phyloP scores from a whole-genome alignment of 30 jellyfish, hydroid and myxozoan species.

The Pelagia noctiluca region DNA sequence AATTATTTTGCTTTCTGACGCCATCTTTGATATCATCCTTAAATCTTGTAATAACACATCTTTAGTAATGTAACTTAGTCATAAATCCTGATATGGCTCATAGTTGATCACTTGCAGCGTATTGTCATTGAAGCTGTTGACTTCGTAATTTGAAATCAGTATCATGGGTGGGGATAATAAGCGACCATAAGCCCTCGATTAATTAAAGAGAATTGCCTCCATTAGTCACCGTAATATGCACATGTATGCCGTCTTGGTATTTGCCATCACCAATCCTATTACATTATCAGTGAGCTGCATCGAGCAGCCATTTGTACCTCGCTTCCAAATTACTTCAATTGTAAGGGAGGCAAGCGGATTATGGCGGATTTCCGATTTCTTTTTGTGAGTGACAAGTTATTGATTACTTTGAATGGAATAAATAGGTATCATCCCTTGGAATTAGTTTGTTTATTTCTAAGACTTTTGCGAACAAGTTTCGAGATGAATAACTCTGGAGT shows the following conservation, averaged over 20 bases:
- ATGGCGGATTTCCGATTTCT: constrained; percentile 55
- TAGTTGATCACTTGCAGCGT: too few species aligned
- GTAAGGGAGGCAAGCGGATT: constrained; percentile 55
- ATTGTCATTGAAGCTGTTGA: too few species aligned
- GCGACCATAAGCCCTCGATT: not conserved
- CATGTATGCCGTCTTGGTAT: not conserved
- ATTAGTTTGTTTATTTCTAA: constrained; percentile 46
- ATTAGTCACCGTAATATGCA: not conserved
- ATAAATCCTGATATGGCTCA: too few species aligned
- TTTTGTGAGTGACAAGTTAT: constrained; percentile 14
- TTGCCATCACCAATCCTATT: not conserved
- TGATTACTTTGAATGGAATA: constrained; percentile 11
- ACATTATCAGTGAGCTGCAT: constrained; percentile 8
- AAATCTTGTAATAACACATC: too few species aligned
- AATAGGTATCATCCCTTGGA: too few species aligned
- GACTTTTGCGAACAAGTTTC: constrained; percentile 60
- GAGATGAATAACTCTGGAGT: too few species aligned
- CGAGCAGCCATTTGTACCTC: constrained; percentile 54
- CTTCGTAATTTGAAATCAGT: too few species aligned
- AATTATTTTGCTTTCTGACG: too few species aligned
- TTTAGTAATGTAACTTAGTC: too few species aligned
- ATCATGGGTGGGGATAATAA: not conserved
- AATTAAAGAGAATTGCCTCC: constrained; percentile 3
- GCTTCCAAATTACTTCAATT: constrained; percentile 51
- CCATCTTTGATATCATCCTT: too few species aligned